phyloP scores from a whole-genome alignment of 2,113 vertebrate genomes.

The Malaclemys terrapin region DNA sequence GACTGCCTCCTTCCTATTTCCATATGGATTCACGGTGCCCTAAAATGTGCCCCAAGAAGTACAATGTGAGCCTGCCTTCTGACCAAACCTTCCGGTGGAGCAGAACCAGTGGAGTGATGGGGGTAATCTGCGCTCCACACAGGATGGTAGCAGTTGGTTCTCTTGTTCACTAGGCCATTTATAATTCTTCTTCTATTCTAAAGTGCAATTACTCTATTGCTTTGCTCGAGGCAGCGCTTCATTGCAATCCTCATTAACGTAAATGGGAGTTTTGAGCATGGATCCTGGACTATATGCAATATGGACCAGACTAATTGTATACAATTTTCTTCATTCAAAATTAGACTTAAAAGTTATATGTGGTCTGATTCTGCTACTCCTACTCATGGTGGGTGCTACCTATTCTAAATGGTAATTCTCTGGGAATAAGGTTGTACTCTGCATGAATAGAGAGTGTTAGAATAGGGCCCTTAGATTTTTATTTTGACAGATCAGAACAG shows the following conservation, averaged over 20 bases:
- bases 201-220: not conserved
- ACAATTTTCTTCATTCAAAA: not conserved
- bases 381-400: not conserved
- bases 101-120: not conserved
- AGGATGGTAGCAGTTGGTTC: not conserved
- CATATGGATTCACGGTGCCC: not conserved
- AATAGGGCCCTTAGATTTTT: not conserved
- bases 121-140: not conserved
- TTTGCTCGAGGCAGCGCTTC: not conserved
- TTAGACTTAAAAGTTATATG: not conserved
- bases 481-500: not conserved
- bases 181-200: not conserved
- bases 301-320: not conserved
- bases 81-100: no score
- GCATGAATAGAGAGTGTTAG: not conserved
- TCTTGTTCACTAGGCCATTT: not conserved
- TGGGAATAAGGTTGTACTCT: not conserved
- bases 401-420: not conserved
- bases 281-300: not conserved
- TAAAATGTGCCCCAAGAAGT: not conserved
- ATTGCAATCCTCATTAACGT: not conserved
- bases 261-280: not conserved
- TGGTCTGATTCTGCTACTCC: not conserved
- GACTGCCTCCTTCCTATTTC: not conserved
- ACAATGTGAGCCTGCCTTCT: not conserved